Base-by-base conservation (phyloP, 2,113 vertebrate genomes). In the Pseudolaguvia tuberculata region DNA sequence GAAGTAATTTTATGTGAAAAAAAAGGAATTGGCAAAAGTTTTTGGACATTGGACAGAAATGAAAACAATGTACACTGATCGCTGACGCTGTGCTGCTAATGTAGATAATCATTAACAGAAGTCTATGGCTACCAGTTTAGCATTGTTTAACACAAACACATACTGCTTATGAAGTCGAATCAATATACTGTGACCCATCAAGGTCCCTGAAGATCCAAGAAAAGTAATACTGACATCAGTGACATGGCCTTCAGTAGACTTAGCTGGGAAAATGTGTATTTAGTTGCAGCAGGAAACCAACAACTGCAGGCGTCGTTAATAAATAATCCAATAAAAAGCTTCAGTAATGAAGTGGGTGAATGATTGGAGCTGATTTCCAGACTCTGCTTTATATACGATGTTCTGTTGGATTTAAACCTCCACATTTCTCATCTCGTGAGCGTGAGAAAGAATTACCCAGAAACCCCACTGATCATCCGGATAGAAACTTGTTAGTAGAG, bases 401-500 rank as follows among this genome's bases (percentile, higher is more conserved):
- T 42, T 27, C 50, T 52, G 48, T 69, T 35, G 48, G 23, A 48
- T 31, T 69, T 18, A 35, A 53, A 53, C 50, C 48, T 20, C 11
- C 48, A n/a, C 17, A 53, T 53, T 53, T 69, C 67, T 35, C 67
- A n/a, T n/a, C 31, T 69, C 27, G 39, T 4, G 27, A 69, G 15
- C 11, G 3, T 21, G 3, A 35, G 29, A 20, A 53, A 2, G 29
- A 53, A 53, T 69, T 69, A 52, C 66, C 27, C 66, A 20, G 17
- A 68, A 68, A 5, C 18, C 66, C 66, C 21, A 20, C 50, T 21
- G 50, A 69, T 21, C 67, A 69, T 35, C 27, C 2, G 20, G 66
- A 18, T 11, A 14, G 48, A 52, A 53, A 53, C 67, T 69, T 69
- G 67, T 69, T 69, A 69, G 27, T 53, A 29, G 50, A 39, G n/a